A percentile compares a stretch with the other conserved stretches of the same genome.
These are phyloP conservation scores for Conistra vaccinii DNA, from an alignment of 2,888 invertebrate species.

Conservation along the genomic window DNA sequence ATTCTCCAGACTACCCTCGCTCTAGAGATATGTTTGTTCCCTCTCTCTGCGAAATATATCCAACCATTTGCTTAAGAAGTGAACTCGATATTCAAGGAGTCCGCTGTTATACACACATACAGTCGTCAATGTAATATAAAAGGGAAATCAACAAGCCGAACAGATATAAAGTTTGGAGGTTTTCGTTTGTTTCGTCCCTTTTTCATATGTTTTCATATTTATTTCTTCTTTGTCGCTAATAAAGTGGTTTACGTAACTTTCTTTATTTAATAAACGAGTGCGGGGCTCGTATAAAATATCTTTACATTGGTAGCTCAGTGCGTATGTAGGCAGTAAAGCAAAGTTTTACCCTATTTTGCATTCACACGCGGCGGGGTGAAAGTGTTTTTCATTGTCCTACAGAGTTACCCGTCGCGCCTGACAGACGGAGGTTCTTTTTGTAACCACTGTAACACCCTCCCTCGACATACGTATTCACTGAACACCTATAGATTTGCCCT, in stretches of 20 bases:
- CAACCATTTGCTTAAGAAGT: constrained; percentile 52
- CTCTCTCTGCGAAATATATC: constrained; percentile 41
- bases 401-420: constrained; percentile 75
- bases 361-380: constrained; percentile 81
- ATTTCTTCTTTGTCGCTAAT: constrained; percentile 62
- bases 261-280: constrained; percentile 79
- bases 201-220: constrained; percentile 60
- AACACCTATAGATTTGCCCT: constrained; percentile 70
- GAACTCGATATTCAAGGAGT: constrained; percentile 40
- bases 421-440: constrained; percentile 81
- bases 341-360: constrained; percentile 82
- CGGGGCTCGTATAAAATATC: constrained; percentile 73
- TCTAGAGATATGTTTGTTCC: constrained; percentile 54
- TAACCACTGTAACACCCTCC: constrained; percentile 68
- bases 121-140: constrained; percentile 50
- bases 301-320: constrained; percentile 75
- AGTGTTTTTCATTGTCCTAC: constrained; percentile 87
- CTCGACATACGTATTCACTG: constrained; percentile 70
- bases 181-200: constrained; percentile 61
- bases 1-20: constrained; percentile 42
- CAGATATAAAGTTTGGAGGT: constrained; percentile 54
- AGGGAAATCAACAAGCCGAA: constrained; percentile 53
- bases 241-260: constrained; percentile 69
- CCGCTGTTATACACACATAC: constrained; percentile 14
- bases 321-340: constrained; percentile 69